A percentile compares a stretch with the other conserved stretches of the same genome.
phyloP scores from a whole-genome alignment of 2,113 vertebrate species.

The Rousettus leschenaultii region DNA sequence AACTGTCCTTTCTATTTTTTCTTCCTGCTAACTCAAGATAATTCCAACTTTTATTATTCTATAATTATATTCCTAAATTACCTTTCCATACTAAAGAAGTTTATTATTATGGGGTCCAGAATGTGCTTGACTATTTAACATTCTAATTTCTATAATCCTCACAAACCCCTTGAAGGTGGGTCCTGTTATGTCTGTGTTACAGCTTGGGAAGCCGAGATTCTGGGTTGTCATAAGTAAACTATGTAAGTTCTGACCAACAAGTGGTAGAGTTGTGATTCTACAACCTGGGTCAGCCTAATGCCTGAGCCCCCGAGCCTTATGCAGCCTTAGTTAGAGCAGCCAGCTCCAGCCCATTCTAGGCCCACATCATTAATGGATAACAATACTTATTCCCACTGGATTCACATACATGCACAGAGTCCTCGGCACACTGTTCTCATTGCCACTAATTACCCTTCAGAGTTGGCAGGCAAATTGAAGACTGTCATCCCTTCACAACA shows the following conservation, averaged over 20 bases:
- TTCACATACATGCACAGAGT: not conserved
- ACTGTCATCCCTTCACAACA: not conserved
- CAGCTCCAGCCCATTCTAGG: not conserved
- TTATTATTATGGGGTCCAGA: not conserved
- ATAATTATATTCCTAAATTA: not conserved
- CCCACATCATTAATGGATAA: not conserved
- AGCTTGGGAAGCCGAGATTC: not conserved
- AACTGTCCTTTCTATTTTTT: not conserved
- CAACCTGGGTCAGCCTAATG: not conserved
- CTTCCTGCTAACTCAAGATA: not conserved
- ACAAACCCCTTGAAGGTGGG: not conserved
- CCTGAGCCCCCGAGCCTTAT: not conserved
- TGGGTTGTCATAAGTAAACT: not conserved
- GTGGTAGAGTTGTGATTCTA: not conserved
- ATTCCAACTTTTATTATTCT: not conserved
- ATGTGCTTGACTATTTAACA: not conserved
- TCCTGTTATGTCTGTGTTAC: not conserved
- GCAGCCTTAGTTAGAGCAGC: not conserved
- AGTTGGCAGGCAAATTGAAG: not conserved
- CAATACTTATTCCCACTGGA: not conserved
- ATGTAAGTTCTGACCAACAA: not conserved
- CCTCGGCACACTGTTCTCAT: not conserved
- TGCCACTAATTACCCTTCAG: not conserved
- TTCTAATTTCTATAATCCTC: not conserved
- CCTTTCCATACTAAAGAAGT: not conserved